Conservation (phyloP, 2,797 vertebrate species). For the Helostoma temminkii region DNA sequence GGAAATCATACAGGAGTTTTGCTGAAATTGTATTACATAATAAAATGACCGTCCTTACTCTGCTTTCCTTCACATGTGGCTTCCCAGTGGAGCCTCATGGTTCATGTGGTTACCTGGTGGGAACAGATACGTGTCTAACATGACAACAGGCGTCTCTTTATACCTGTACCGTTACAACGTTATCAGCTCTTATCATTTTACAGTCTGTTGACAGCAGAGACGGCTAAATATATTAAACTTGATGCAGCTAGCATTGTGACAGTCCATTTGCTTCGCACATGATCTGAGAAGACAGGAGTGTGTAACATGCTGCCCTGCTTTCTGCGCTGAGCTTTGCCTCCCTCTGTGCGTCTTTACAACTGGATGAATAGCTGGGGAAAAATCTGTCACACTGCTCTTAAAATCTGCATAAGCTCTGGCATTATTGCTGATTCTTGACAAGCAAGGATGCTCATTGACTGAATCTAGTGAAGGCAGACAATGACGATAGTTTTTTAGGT, state of each 20-base stretch:
- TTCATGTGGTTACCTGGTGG: constrained; percentile 20
- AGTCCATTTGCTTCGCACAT: constrained; percentile 58
- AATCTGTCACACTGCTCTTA: constrained; percentile 27
- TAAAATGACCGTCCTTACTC: not conserved
- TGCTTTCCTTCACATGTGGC: constrained; percentile 3
- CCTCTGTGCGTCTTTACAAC: constrained; percentile 33
- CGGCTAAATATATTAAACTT: constrained; percentile 42
- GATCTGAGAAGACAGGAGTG: constrained; percentile 62
- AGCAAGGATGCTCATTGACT: constrained; percentile 4
- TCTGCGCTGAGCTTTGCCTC: constrained; percentile 33
- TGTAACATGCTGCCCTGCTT: constrained; percentile 31
- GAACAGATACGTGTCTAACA: constrained; percentile 39
- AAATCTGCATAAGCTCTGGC: constrained; percentile 62
- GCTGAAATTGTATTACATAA: not conserved
- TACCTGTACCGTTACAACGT: constrained; percentile 47
- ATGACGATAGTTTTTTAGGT: not conserved
- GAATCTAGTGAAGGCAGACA: constrained; percentile 30
- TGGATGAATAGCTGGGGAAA: constrained; percentile 38
- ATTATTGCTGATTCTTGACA: constrained; percentile 31
- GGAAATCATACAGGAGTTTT: constrained; percentile 25
- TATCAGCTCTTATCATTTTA: constrained; percentile 55
- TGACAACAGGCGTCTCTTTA: constrained; percentile 31
- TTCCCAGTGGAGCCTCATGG: constrained; percentile 9
- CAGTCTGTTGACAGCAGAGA: constrained; percentile 47
- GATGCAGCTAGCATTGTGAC: constrained; percentile 44